Evolutionary conservation across 2,113 vertebrate genomes (phyloP).

Genomic region (Sakesphorus luctuosus): DNA sequence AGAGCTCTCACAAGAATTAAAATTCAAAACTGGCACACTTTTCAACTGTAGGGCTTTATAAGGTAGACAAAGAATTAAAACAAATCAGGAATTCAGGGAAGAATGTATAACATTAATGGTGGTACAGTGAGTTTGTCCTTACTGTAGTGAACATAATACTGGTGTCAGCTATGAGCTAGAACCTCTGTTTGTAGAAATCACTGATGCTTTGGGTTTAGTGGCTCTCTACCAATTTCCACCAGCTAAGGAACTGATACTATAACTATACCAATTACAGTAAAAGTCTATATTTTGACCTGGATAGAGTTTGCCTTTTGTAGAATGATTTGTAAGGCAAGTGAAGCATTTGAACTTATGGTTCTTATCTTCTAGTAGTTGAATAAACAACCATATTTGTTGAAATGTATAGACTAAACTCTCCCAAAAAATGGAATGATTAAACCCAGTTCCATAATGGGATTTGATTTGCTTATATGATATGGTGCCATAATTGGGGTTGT

Average conservation of each 20-base stretch:
- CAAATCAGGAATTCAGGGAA: background rate
- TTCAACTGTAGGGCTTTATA: background rate
- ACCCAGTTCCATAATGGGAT: background rate
- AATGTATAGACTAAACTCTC: background rate
- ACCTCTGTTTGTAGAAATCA: background rate
- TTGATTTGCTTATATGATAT: background rate
- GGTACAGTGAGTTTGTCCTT: background rate
- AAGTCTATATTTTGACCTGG: background rate
- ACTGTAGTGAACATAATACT: background rate
- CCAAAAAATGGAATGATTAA: background rate
- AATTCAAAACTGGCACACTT: background rate
- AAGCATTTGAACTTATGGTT: background rate
- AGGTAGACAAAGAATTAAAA: background rate
- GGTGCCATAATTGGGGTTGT: background rate
- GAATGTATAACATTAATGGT: background rate
- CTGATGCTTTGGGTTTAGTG: background rate
- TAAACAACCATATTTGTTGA: background rate
- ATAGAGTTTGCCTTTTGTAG: background rate
- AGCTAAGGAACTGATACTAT: background rate
- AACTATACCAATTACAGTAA: background rate
- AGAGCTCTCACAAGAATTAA: background rate
- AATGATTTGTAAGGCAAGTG: background rate
- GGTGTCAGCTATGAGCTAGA: background rate
- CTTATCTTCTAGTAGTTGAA: background rate
- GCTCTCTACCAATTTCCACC: background rate